phyloP scores from a whole-genome alignment of 1,140 invertebrate species.

The Drosophila lacertosa region DNA sequence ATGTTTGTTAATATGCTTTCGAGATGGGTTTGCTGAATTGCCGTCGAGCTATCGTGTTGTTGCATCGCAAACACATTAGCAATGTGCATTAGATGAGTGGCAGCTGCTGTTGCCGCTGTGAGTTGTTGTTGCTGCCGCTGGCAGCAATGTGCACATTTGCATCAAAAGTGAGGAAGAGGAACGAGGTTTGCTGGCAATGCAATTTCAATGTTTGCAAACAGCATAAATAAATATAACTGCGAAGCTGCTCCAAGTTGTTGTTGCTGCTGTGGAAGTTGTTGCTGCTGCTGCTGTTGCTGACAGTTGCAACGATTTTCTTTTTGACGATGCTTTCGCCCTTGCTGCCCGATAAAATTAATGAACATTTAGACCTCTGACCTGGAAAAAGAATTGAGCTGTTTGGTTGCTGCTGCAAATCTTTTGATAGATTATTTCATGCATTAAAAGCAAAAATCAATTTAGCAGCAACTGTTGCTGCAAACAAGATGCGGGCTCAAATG shows the following conservation, averaged over 20 bases:
- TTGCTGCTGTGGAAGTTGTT: constrained; percentile 1
- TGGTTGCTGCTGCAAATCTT: constrained; percentile 26
- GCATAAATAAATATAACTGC: constrained; percentile 47
- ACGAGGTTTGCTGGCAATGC: constrained; percentile 40
- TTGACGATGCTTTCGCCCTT: constrained; percentile 30
- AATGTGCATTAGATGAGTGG: constrained; percentile 37
- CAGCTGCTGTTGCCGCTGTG: constrained; percentile 28
- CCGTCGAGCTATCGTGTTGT: constrained; percentile 26
- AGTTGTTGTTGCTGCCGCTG: constrained; percentile 24
- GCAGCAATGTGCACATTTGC: constrained; percentile 36
- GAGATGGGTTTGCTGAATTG: constrained; percentile 21
- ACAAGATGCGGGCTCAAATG: background rate
- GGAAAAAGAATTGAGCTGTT: constrained; percentile 57
- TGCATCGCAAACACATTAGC: constrained; percentile 45
- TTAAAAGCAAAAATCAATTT: constrained; percentile 59
- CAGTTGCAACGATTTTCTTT: constrained; percentile 62
- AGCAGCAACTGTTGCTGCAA: constrained; percentile 5
- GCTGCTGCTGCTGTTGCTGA: constrained; percentile 34
- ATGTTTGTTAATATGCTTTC: background rate
- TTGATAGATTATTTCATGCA: constrained; percentile 29
- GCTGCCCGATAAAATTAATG: constrained; percentile 66
- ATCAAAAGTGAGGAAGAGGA: constrained; percentile 15
- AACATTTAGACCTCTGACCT: constrained; percentile 66
- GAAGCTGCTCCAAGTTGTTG: constrained; percentile 3
- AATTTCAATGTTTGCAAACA: constrained; percentile 62